Conservation (phyloP, 2,888 invertebrate genomes). For the Argyresthia goedartella region DNA sequence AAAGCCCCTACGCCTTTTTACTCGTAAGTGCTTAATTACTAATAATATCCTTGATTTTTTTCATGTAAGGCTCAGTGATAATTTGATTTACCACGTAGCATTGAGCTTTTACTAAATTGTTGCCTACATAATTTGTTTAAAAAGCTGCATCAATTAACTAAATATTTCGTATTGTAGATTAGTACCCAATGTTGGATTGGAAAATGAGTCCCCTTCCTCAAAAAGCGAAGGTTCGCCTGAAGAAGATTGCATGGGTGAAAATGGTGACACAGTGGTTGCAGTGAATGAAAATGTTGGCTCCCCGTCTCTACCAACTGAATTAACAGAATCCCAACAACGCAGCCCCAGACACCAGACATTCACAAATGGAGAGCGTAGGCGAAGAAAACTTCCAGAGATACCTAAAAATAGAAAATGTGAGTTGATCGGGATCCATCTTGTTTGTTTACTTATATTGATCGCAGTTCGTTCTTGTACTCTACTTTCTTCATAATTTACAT, state of each 20-base stretch:
- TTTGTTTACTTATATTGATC: constrained; percentile 4
- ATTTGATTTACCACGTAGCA: neutral
- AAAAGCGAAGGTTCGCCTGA: constrained; percentile 79
- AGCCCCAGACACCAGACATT: constrained; percentile 51
- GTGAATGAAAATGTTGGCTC: constrained; percentile 12
- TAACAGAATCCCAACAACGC: constrained; percentile 29
- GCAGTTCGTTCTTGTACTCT: neutral
- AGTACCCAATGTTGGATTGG: constrained; percentile 86
- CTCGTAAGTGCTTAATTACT: constrained; percentile 77
- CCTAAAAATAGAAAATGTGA: constrained; percentile 83
- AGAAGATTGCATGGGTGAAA: constrained; percentile 71
- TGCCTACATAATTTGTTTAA: neutral
- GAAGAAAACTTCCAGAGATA: constrained; percentile 90
- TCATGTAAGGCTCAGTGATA: neutral
- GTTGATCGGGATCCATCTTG: constrained; percentile 3
- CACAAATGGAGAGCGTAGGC: constrained; percentile 73
- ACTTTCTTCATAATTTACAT: neutral
- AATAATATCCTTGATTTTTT: neutral
- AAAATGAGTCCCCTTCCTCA: constrained; percentile 86
- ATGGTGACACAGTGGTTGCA: constrained; percentile 5
- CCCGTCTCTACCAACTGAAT: constrained; percentile 36
- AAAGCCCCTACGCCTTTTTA: constrained; percentile 87
- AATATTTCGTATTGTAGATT: constrained; percentile 67
- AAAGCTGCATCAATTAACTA: neutral
- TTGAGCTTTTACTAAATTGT: neutral